Percentiles rank a stretch among this genome's conserved stretches.
Conservation (phyloP, 2,113 vertebrate species). For the Amphiprion percula region DNA sequence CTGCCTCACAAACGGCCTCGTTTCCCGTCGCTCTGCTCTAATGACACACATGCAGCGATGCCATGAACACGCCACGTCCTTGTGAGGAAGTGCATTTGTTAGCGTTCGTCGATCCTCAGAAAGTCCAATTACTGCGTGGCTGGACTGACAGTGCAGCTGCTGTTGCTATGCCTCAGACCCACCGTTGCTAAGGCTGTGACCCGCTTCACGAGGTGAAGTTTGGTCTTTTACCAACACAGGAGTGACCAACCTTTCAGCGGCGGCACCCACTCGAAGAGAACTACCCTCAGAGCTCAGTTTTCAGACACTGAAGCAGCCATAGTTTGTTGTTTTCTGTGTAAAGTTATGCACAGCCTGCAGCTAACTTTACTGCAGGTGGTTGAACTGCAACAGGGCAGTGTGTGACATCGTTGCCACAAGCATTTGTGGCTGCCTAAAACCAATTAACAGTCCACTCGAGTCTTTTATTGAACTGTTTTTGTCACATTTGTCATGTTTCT, state of each 20-base stretch:
- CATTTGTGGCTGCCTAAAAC: no score
- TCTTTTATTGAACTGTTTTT: no score
- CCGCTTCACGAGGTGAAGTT: slow-evolving; percentile 20
- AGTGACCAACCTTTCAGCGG: neutral
- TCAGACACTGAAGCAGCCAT: no score
- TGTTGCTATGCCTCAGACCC: slow-evolving; percentile 70
- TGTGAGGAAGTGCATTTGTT: slow-evolving; percentile 36
- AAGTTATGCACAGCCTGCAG: neutral
- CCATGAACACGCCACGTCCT: neutral
- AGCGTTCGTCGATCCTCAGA: neutral
- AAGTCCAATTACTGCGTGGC: slow-evolving; percentile 59
- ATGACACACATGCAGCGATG: neutral
- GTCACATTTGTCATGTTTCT: no score
- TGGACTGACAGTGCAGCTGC: slow-evolving; percentile 46
- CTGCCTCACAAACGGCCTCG: slow-evolving; percentile 4
- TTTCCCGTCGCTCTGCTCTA: slow-evolving; percentile 5
- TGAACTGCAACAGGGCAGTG: no score
- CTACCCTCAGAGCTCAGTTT: neutral
- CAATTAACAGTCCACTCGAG: no score
- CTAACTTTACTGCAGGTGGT: neutral
- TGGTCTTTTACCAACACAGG: slow-evolving; percentile 31
- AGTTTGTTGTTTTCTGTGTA: no score
- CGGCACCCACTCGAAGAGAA: neutral
- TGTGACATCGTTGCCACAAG: no score
- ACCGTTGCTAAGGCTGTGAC: slow-evolving; percentile 71